phyloP scores from a whole-genome alignment of 2,888 invertebrate genomes.

The Temnothorax ravouxi region DNA sequence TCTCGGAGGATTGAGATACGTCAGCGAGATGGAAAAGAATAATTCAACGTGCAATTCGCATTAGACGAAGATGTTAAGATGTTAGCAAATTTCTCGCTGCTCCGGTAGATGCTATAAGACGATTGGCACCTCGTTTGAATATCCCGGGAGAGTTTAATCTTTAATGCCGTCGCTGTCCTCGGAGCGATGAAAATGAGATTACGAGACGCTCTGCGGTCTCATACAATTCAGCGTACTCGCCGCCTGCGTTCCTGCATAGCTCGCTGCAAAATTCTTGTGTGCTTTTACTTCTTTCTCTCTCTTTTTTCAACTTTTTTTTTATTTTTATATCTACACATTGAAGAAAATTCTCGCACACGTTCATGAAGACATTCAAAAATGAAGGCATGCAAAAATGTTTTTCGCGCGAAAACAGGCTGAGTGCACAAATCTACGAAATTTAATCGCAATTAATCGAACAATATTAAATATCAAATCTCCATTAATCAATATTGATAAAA shows the following conservation, averaged over 20 bases:
- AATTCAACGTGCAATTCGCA: constrained; percentile 46
- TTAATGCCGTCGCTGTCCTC: constrained; percentile 42
- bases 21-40: constrained; percentile 31
- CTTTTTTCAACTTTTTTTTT: background rate
- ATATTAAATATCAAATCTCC: background rate
- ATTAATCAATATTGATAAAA: background rate
- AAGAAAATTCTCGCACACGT: background rate
- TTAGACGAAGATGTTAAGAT: constrained; percentile 2
- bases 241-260: constrained; percentile 16
- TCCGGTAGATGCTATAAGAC: constrained; percentile 33
- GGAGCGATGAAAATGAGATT: constrained; percentile 62
- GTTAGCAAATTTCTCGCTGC: constrained; percentile 37
- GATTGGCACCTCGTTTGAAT: constrained; percentile 60
- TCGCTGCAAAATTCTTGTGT: constrained; percentile 2
- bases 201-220: constrained; percentile 46
- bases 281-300: constrained; percentile 9
- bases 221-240: constrained; percentile 18
- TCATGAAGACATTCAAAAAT: background rate
- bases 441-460: background rate
- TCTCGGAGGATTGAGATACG: constrained; percentile 3
- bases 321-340: background rate
- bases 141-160: constrained; percentile 62
- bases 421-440: background rate
- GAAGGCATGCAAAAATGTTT: constrained; percentile 15
- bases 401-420: background rate